Evolutionary conservation across 53 echinoderm and acorn worm genomes (phyloP), one percentile per base, ranked within the genome.

Genomic region (Patiria pectinifera): DNA sequence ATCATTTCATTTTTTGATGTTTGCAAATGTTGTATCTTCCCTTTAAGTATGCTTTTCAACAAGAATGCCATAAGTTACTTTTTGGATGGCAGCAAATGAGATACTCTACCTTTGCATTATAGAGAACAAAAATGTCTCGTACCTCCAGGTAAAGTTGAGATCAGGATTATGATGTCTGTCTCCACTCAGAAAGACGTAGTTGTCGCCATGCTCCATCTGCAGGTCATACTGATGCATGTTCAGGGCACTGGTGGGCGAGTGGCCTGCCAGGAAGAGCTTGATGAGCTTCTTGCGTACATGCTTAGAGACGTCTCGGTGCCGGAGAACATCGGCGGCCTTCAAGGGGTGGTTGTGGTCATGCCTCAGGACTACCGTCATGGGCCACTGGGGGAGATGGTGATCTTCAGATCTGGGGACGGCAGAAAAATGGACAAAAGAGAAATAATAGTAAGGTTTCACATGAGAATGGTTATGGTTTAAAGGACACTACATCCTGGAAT

Each of bases 141-240:
- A 92, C 80, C 92, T 86, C 92, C 92, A 92, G 24, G 86, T 86
- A 48, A 78, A 78, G 90, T 90, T 90, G 48, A 90, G 90, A 76
- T 92, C 92, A 3, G 92, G 92, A 63, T 18, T 79, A 69, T 86
- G 87, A 44, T 86, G 80, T 66, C 92, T 79, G 58, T 92, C 92
- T 35, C 62, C 92, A 43, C 86, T 79, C 24, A 92, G 80, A 48
- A 86, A 86, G 53, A 69, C 86, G 11, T 92, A 92, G 45, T 86
- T 66, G 23, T 92, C 87, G 1, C 87, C 87, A 45, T 92, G 92
- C 81, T 92, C 80, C 58, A 76, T 80, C 71, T 86, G 92, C 81
- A 92, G 59, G 87, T 92, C 92, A 80, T 86, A 82, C 87, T 92
- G 86, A 43, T 92, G 92, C 59, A 87, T 80, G 59, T 82, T 86